Evolutionary conservation across 2,113 vertebrate genomes (phyloP).

Genomic region (Leptodactylus fuscus): DNA sequence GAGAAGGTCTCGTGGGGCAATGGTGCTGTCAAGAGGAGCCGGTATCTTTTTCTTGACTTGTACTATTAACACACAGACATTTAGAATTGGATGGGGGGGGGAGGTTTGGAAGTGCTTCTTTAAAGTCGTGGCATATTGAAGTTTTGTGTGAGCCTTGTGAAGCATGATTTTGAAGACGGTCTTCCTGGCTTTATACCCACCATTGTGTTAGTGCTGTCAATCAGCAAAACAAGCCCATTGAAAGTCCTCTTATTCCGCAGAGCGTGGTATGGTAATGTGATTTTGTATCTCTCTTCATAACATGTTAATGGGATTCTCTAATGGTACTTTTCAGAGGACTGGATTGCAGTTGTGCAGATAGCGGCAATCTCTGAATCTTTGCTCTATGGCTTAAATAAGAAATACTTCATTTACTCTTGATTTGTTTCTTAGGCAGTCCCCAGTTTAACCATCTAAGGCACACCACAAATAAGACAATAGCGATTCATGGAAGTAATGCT

Average conservation of each 20-base stretch:
- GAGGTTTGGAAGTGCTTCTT: too few relatives aligned
- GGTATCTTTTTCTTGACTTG: too few relatives aligned
- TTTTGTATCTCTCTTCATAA: neutral
- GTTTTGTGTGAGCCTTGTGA: neutral
- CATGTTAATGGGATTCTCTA: slow-evolving; percentile 29
- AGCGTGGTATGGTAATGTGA: neutral
- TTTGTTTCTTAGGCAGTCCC: neutral
- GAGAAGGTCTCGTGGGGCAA: too few relatives aligned
- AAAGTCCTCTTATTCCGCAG: neutral
- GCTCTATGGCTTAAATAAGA: neutral
- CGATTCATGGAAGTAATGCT: neutral
- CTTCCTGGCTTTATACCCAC: neutral
- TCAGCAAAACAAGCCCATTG: neutral
- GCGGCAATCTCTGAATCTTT: neutral
- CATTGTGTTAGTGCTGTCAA: slow-evolving; percentile 6
- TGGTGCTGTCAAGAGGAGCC: too few relatives aligned
- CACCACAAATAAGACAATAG: neutral
- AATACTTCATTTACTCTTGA: neutral
- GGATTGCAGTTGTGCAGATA: neutral
- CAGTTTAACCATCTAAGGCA: neutral
- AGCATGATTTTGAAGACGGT: neutral
- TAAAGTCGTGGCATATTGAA: neutral
- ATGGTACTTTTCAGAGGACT: neutral
- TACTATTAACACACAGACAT: too few relatives aligned
- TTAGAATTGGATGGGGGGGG: too few relatives aligned